A percentile compares a stretch with the other conserved stretches of the same genome.
phyloP scores from a whole-genome alignment of 1,140 invertebrate genomes.

The Rhopalosiphum padi region DNA sequence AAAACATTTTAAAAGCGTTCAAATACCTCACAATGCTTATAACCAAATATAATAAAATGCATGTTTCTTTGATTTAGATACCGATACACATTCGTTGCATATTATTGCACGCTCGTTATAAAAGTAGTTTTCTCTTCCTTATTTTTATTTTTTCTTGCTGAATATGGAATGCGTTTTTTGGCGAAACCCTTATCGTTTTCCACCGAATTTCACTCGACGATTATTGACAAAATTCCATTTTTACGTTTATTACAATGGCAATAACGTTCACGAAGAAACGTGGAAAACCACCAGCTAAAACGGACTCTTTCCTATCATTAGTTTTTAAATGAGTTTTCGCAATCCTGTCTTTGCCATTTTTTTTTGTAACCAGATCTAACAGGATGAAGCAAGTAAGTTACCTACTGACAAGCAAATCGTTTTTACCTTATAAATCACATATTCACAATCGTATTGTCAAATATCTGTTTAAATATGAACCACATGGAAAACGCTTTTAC shows the following conservation, averaged over 20 bases:
- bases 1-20: background rate
- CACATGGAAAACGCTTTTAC: too few species aligned
- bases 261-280: background rate
- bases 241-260: conserved; percentile 20
- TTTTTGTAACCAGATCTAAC: background rate
- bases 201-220: conserved; percentile 18
- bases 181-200: conserved; percentile 28
- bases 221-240: conserved; percentile 24
- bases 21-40: background rate
- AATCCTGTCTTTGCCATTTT: background rate
- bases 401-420: background rate
- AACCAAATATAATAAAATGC: background rate
- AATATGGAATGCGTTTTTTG: background rate
- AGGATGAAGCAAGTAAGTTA: background rate
- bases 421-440: too few species aligned
- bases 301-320: background rate
- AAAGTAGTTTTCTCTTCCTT: background rate
- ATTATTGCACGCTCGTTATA: background rate
- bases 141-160: background rate
- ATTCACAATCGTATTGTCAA: background rate
- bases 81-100: background rate
- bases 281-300: background rate
- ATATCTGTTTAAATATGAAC: too few species aligned
- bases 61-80: background rate
- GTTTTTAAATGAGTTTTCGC: background rate